phyloP scores from a whole-genome alignment of 2,888 invertebrate genomes.

The Volucella bombylans region DNA sequence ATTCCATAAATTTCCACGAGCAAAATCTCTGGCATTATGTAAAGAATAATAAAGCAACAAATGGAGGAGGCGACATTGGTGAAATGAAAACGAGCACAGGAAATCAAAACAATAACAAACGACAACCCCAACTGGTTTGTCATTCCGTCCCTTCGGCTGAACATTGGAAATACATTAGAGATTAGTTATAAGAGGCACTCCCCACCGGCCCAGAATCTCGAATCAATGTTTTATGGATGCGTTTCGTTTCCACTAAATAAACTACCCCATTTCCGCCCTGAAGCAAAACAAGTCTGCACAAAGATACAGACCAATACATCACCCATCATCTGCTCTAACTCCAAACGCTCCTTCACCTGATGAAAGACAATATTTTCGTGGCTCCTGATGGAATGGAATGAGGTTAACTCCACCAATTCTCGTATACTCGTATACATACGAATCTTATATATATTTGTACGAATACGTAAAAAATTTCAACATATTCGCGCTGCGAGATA shows the following conservation, averaged over 20 bases:
- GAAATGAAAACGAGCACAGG: neutral
- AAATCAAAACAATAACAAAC: slow-evolving; percentile 35
- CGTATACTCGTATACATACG: neutral
- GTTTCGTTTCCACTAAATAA: slow-evolving; percentile 31
- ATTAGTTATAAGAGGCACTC: slow-evolving; percentile 77
- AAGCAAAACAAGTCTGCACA: slow-evolving; percentile 26
- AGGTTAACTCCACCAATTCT: slow-evolving; percentile 4
- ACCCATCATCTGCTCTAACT: neutral
- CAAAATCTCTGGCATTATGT: slow-evolving; percentile 36
- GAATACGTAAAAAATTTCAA: slow-evolving; percentile 30
- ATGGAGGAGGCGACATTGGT: neutral
- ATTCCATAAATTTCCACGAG: slow-evolving; percentile 44
- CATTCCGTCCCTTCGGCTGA: slow-evolving; percentile 68
- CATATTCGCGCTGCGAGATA: slow-evolving; percentile 25
- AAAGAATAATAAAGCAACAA: slow-evolving; percentile 39
- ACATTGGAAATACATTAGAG: slow-evolving; percentile 78
- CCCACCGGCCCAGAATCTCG: slow-evolving; percentile 18
- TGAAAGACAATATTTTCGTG: slow-evolving; percentile 11
- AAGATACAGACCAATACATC: slow-evolving; percentile 9
- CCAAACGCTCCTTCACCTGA: too few relatives aligned
- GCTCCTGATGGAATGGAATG: slow-evolving; percentile 12
- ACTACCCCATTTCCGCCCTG: slow-evolving; percentile 12
- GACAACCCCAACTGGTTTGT: slow-evolving; percentile 52
- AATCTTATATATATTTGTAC: slow-evolving; percentile 15
- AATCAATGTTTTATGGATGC: slow-evolving; percentile 54